Evolutionary conservation across 2,113 vertebrate genomes (phyloP), one percentile per base, ranked within the genome.

Genomic region (Speoplatyrhinus poulsoni): DNA sequence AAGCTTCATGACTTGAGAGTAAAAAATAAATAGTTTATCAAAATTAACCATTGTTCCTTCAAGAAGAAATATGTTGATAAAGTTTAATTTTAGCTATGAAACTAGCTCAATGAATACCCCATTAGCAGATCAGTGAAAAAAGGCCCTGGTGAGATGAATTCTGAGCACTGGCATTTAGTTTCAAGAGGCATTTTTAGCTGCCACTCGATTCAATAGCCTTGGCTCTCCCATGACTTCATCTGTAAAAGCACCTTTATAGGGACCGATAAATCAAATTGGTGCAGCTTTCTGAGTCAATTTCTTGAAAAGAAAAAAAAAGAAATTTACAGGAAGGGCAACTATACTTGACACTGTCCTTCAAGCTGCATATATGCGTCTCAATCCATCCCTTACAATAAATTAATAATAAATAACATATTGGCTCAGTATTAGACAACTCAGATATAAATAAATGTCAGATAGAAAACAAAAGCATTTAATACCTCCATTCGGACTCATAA

Each of bases 151-250:
- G 32, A 75, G 61, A 68, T 75, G 55, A 82, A 68, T 62, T 77
- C 76, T 76, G 62, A 69, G 77, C 73, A 68, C 65, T 86, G 83
- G 83, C 83, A 85, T 87, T 82, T 85, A 61, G 48, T 71, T 84
- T 71, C 70, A 67, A 78, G 84, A 79, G 68, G 47, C 69, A 64
- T 82, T 74, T 82, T 79, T 77, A 74, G 70, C 75, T 73, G 70
- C 41, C 77, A 81, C 69, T 80, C 32, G 6, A 75, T 71, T 75
- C 76, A 83, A 83, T 69, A 82, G 70, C 54, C 55, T 62, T 66
- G 41, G 41, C 65, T 70, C 82, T 82, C 67, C 69, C 3, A 56
- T 77, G 81, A 65, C 67, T 86, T 82, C 79, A 73, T 83, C 65
- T 78, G 70, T 63, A 79, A 79, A 78, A 78, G 52, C 62, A 75